Percentiles rank a stretch among this genome's conserved stretches.
Evolutionary conservation across 1,140 invertebrate species (phyloP).

Genomic region (Lordiphosa collinella): DNA sequence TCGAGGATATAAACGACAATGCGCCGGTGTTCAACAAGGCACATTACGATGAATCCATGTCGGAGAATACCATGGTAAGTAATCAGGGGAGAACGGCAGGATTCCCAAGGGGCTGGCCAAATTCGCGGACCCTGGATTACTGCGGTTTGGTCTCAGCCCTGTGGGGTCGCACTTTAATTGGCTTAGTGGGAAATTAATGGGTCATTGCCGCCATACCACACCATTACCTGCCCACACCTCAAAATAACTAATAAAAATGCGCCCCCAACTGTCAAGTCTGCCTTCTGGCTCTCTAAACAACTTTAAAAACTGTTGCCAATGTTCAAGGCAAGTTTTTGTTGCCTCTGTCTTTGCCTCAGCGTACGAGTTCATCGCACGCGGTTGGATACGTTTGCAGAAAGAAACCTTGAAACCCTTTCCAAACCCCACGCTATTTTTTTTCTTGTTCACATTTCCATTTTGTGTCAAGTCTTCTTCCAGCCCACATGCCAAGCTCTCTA

Average conservation of each 20-base stretch:
- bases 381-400: constrained; percentile 18
- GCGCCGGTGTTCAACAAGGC: constrained; percentile 91
- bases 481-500: background rate
- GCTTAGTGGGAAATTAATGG: constrained; percentile 16
- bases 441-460: constrained; percentile 19
- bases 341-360: background rate
- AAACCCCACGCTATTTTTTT: constrained; percentile 17
- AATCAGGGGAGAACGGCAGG: too few species aligned
- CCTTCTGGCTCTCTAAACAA: too few species aligned
- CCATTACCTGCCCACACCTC: constrained; percentile 5
- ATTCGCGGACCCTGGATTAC: constrained; percentile 75
- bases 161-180: constrained; percentile 16
- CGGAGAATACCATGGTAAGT: constrained; percentile 73
- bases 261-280: background rate
- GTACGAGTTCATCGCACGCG: constrained; percentile 56
- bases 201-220: constrained; percentile 19
- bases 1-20: constrained; percentile 94
- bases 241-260: background rate
- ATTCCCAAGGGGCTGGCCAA: constrained; percentile 23
- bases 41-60: constrained; percentile 80
- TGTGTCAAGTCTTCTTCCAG: constrained; percentile 16
- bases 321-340: constrained; percentile 13
- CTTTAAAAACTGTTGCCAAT: too few species aligned
- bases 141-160: constrained; percentile 50
- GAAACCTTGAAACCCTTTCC: constrained; percentile 54